Percentiles rank a stretch among this genome's conserved stretches.
Evolutionary conservation across 2,113 vertebrate genomes (phyloP).

Genomic region (Tricholaema leucomelas): DNA sequence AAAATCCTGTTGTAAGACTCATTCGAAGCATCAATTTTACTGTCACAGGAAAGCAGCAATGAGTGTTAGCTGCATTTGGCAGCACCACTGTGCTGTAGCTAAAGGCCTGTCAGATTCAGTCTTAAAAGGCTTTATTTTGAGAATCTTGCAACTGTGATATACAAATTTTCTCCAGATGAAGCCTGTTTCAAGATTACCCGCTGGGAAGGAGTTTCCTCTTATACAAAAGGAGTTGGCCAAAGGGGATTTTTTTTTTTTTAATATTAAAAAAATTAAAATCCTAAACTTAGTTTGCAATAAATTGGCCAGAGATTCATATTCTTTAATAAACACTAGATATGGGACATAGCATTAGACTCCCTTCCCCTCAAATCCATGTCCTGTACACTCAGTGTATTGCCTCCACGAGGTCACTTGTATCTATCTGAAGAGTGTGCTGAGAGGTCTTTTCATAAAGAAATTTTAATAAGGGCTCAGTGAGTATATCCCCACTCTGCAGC

Average conservation of each 20-base stretch:
- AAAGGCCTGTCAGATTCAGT: constrained; percentile 9
- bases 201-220: background rate
- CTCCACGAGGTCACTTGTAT: background rate
- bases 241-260: background rate
- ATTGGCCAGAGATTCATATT: background rate
- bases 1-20: constrained; percentile 52
- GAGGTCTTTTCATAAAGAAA: background rate
- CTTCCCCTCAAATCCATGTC: background rate
- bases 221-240: background rate
- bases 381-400: background rate
- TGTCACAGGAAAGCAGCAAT: constrained; percentile 26
- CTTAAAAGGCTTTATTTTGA: background rate
- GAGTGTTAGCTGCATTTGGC: background rate
- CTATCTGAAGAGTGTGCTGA: background rate
- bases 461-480: background rate
- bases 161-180: background rate
- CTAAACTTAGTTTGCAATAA: background rate
- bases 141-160: background rate
- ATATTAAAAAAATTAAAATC: background rate
- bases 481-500: background rate
- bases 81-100: background rate
- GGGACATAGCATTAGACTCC: background rate
- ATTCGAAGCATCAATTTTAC: constrained; percentile 58
- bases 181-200: background rate
- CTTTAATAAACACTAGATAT: background rate